Evolutionary conservation across 1,140 invertebrate species (phyloP).

Genomic region (Neodiprion lecontei): DNA sequence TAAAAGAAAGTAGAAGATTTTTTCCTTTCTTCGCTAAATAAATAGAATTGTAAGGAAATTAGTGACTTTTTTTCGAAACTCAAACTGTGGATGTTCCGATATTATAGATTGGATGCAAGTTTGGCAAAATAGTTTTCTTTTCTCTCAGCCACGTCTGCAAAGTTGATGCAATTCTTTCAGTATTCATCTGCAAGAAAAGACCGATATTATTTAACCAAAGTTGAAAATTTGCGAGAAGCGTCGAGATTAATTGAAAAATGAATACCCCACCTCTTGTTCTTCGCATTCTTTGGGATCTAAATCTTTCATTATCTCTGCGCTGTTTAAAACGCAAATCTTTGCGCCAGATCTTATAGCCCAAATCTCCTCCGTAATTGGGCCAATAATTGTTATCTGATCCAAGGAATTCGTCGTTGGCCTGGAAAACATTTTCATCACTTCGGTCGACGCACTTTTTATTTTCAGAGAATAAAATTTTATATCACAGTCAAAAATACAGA

Average conservation of each 20-base stretch:
- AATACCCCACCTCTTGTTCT: constrained; percentile 27
- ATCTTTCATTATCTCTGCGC: constrained; percentile 30
- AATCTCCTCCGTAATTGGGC: constrained; percentile 33
- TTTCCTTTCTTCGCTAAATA: too few relatives aligned
- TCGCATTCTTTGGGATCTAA: constrained; percentile 29
- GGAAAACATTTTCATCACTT: neutral
- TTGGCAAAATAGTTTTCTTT: constrained; percentile 36
- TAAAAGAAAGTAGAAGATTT: too few relatives aligned
- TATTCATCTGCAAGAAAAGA: constrained; percentile 32
- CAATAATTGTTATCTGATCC: constrained; percentile 35
- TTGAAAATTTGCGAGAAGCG: constrained; percentile 3
- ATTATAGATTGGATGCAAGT: constrained; percentile 35
- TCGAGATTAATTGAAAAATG: neutral
- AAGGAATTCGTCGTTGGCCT: constrained; percentile 21
- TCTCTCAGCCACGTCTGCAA: constrained; percentile 36
- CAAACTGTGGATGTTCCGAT: neutral
- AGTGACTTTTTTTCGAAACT: neutral
- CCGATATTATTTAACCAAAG: constrained; percentile 4
- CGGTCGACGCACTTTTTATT: too few relatives aligned
- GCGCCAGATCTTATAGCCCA: constrained; percentile 39
- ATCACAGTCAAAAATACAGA: too few relatives aligned
- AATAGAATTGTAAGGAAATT: too few relatives aligned
- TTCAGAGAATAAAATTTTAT: too few relatives aligned
- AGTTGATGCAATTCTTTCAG: constrained; percentile 33
- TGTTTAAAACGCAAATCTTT: constrained; percentile 41